Percentiles rank a stretch among this genome's conserved stretches.
Evolutionary conservation across 1,140 invertebrate species (phyloP).

Genomic region (Sinonovacula constricta): DNA sequence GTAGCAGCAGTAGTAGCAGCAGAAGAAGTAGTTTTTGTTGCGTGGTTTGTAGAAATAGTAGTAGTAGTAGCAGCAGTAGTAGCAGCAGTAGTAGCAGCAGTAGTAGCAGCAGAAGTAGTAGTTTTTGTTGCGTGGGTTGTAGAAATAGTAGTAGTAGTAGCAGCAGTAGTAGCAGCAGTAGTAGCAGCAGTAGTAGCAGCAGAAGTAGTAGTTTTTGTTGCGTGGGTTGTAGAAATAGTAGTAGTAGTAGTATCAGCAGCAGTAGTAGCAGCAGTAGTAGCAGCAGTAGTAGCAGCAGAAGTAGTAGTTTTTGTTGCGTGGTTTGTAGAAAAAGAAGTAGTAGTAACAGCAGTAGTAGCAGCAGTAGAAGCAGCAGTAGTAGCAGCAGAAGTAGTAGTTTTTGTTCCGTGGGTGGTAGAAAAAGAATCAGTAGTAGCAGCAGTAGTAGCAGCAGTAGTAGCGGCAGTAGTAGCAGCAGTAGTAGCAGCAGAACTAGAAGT

Average conservation of each 20-base stretch:
- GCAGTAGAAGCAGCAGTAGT: conserved; percentile 20
- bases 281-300: conserved; percentile 19
- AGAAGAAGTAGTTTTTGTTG: conserved; percentile 4
- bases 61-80: conserved; percentile 11
- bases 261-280: conserved; percentile 23
- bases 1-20: conserved; percentile 33
- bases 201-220: neutral
- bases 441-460: conserved; percentile 27
- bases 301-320: conserved; percentile 9
- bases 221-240: conserved; percentile 10
- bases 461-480: conserved; percentile 16
- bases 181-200: conserved; percentile 10
- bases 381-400: too few relatives aligned
- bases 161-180: conserved; percentile 19
- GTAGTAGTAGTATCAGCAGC: conserved; percentile 20
- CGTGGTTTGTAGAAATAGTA: neutral
- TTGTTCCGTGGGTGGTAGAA: too few relatives aligned
- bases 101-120: conserved; percentile 19
- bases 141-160: conserved; percentile 15
- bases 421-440: too few relatives aligned
- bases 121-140: neutral
- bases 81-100: conserved; percentile 17
- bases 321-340: conserved; percentile 7
- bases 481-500: conserved; percentile 17
- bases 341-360: conserved; percentile 19